These are phyloP conservation scores for Ochlodes sylvanus DNA, from an alignment of 2,888 invertebrate species.

Conservation along the genomic window DNA sequence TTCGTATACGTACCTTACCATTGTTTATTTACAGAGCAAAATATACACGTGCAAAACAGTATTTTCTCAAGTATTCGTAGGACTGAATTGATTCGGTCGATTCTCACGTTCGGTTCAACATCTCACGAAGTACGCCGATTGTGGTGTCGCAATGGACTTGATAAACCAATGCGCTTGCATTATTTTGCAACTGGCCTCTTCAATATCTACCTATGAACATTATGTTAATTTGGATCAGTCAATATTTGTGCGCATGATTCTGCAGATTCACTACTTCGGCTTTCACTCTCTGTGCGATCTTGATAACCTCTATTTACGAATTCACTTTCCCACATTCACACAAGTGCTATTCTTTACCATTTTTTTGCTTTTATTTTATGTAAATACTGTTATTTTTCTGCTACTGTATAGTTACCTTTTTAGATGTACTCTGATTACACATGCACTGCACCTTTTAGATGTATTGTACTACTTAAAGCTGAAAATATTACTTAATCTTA, in stretches of 20 bases:
- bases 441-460: too few relatives aligned
- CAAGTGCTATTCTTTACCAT: not conserved
- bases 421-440: too few relatives aligned
- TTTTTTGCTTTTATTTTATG: not conserved
- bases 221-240: not conserved
- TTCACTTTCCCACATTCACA: constrained; percentile 38
- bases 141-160: constrained; percentile 56
- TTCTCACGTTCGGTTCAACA: constrained; percentile 55
- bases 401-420: too few relatives aligned
- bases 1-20: not conserved
- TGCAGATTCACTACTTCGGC: not conserved
- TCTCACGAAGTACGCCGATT: constrained; percentile 65
- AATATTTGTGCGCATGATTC: not conserved
- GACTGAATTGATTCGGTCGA: constrained; percentile 70
- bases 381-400: not conserved
- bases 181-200: constrained; percentile 44
- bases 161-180: constrained; percentile 43
- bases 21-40: not conserved
- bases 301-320: constrained; percentile 36
- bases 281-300: constrained; percentile 37
- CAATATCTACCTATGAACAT: constrained; percentile 4
- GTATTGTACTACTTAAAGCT: too few relatives aligned
- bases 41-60: not conserved
- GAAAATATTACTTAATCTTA: too few relatives aligned
- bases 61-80: constrained; percentile 67